Evolutionary conservation across 1,140 invertebrate genomes (phyloP).

Genomic region (Zaprionus gabonicus): DNA sequence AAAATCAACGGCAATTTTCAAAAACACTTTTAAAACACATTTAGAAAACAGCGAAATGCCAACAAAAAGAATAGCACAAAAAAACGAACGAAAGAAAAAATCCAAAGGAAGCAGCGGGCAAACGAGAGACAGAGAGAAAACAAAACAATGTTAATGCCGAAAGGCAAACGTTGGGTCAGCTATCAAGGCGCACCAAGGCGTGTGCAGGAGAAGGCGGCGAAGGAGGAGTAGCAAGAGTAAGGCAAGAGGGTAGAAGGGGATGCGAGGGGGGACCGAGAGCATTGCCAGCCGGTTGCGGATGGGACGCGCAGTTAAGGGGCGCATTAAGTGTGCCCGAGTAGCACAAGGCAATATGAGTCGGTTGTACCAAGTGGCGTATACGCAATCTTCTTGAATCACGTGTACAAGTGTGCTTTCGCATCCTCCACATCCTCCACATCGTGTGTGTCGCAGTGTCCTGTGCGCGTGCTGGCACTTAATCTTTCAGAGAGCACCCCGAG

Average conservation of each 20-base stretch:
- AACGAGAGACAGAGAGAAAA: constrained; percentile 8
- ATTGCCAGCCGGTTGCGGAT: constrained; percentile 6
- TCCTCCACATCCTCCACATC: neutral
- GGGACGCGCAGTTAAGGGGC: constrained; percentile 37
- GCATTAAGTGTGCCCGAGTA: constrained; percentile 40
- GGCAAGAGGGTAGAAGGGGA: neutral
- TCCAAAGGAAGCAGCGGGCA: neutral
- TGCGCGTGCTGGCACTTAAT: constrained; percentile 74
- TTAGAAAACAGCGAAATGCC: constrained; percentile 64
- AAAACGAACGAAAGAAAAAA: neutral
- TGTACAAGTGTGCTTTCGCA: constrained; percentile 20
- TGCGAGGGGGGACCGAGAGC: constrained; percentile 9
- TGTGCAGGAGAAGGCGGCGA: too few species aligned
- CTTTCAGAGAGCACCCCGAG: constrained; percentile 61
- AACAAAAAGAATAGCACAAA: constrained; percentile 33
- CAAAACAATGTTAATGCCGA: constrained; percentile 63
- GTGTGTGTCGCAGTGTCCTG: constrained; percentile 19
- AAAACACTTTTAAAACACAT: constrained; percentile 78
- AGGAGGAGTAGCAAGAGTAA: neutral
- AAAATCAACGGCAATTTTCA: constrained; percentile 69
- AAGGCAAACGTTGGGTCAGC: constrained; percentile 70
- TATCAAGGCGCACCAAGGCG: constrained; percentile 23
- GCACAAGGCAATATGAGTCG: constrained; percentile 40
- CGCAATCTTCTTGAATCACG: constrained; percentile 66
- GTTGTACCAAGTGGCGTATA: constrained; percentile 66